Percentiles rank a stretch among this genome's conserved stretches.
Evolutionary conservation across 2,797 vertebrate genomes (phyloP).

Genomic region (Carduelis carduelis): DNA sequence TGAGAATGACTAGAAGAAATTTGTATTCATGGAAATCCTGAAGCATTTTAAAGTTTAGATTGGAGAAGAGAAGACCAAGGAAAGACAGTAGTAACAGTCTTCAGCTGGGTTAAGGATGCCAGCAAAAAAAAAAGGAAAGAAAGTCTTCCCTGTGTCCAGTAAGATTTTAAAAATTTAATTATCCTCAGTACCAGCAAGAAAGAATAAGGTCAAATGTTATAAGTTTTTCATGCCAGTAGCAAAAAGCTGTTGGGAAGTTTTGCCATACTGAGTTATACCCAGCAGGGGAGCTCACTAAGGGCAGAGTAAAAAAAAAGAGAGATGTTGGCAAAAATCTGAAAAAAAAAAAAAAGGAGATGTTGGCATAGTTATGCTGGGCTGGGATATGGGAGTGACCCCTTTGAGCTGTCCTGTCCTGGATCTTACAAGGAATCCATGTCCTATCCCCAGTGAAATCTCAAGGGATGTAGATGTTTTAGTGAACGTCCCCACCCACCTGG

Average conservation of each 20-base stretch:
- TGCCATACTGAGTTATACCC: neutral
- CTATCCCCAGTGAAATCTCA: neutral
- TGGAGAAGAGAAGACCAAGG: neutral
- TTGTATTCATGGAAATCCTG: neutral
- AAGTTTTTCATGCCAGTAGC: neutral
- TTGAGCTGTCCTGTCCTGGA: neutral
- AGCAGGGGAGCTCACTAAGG: rapidly evolving
- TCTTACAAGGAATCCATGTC: neutral
- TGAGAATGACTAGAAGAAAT: neutral
- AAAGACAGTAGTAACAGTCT: neutral
- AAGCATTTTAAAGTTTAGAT: neutral
- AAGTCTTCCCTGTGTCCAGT: neutral
- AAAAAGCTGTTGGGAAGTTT: neutral
- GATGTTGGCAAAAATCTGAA: rapidly evolving
- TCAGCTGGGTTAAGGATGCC: neutral
- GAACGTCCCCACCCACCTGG: neutral
- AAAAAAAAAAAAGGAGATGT: neutral
- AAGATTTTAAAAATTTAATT: neutral
- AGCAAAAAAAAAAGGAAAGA: neutral
- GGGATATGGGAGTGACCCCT: neutral
- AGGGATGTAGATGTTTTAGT: neutral
- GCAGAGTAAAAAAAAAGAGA: neutral
- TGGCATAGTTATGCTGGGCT: neutral
- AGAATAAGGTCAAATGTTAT: neutral
- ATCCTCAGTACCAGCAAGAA: neutral